These are phyloP conservation scores for Apostichopus japonicus DNA, from an alignment of 35 echinoderm and acorn worm genomes.

Conservation along the genomic window DNA sequence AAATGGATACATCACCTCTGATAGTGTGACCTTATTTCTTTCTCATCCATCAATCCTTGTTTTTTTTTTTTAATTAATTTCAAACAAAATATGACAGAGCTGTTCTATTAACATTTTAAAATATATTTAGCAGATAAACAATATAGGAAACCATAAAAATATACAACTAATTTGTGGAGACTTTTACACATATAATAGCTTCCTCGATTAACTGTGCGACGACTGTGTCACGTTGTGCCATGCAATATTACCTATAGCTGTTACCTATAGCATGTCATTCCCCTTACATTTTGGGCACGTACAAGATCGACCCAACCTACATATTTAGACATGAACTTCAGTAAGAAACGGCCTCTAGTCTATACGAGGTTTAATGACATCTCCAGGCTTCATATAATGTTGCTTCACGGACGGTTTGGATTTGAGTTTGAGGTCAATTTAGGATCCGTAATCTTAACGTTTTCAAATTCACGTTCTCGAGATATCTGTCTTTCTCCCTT, in stretches of 20 bases:
- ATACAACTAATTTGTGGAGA: too few species aligned
- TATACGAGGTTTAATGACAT: conserved; percentile 31
- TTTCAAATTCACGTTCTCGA: conserved; percentile 14
- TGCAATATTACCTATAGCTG: neutral
- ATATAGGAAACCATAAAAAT: too few species aligned
- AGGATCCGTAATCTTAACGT: conserved; percentile 14
- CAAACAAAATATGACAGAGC: too few species aligned
- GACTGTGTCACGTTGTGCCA: too few species aligned
- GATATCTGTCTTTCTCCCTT: neutral
- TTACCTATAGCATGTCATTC: neutral
- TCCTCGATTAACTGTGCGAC: too few species aligned
- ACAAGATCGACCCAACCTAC: neutral
- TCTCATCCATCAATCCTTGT: too few species aligned
- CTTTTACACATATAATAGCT: too few species aligned
- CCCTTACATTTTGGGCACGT: neutral
- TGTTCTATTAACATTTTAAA: too few species aligned
- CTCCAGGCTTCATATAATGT: conserved; percentile 32
- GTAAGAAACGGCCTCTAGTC: neutral
- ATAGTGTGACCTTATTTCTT: too few species aligned
- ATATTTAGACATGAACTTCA: conserved; percentile 3
- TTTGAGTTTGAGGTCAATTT: conserved; percentile 10
- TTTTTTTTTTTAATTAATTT: too few species aligned
- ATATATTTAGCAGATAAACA: too few species aligned
- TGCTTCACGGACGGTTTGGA: conserved; percentile 45
- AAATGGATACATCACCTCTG: too few species aligned